Percentiles rank a stretch among this genome's conserved stretches.
Evolutionary conservation across 2,113 vertebrate genomes (phyloP).

Genomic region (Setophaga coronata): DNA sequence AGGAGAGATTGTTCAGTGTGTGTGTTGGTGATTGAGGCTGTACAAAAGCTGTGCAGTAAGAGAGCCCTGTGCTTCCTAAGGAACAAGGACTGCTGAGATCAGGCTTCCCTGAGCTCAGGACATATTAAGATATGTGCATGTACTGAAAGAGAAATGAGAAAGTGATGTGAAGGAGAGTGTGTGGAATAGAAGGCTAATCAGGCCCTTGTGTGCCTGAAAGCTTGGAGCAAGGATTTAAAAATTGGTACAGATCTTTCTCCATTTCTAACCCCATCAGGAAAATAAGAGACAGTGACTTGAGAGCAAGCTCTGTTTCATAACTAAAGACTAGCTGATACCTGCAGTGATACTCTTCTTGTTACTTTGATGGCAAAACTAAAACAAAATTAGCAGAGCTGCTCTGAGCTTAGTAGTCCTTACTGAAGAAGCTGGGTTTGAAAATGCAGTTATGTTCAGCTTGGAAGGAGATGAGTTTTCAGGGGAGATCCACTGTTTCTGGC

Average conservation of each 20-base stretch:
- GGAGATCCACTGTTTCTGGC: neutral
- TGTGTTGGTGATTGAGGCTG: neutral
- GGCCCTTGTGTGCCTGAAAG: neutral
- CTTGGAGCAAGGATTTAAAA: neutral
- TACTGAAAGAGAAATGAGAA: neutral
- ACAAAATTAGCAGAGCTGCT: neutral
- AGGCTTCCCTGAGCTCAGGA: neutral
- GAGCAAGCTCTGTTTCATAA: neutral
- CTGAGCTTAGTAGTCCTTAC: neutral
- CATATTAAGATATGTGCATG: neutral
- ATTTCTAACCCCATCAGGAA: neutral
- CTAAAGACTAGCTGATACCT: neutral
- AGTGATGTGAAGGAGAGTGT: neutral
- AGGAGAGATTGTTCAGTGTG: accelerated
- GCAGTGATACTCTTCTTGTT: neutral
- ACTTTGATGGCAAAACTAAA: neutral
- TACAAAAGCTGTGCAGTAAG: neutral
- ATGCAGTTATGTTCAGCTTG: neutral
- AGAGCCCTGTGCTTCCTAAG: neutral
- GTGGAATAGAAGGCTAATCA: neutral
- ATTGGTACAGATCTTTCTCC: neutral
- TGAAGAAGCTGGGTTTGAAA: neutral
- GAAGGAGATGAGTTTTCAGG: neutral
- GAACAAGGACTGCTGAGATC: neutral
- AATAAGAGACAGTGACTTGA: neutral